Evolutionary conservation across 1,140 invertebrate genomes (phyloP).

Genomic region (Drosophila arawakana): DNA sequence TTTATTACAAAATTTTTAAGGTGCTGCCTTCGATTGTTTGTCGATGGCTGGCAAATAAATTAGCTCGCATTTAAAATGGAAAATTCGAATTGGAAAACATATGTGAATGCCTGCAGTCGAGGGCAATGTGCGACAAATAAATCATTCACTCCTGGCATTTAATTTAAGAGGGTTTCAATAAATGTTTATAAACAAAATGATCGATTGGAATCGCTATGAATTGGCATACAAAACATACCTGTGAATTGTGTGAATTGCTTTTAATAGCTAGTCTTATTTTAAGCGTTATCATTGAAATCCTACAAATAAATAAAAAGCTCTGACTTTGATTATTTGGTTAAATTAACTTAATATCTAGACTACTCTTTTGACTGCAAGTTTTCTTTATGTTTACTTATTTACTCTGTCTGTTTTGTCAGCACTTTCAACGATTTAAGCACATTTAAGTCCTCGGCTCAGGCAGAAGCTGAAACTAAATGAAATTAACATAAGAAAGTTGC

Average conservation of each 20-base stretch:
- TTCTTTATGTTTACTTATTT: not conserved
- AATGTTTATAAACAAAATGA: slow-evolving; percentile 22
- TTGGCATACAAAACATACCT: not conserved
- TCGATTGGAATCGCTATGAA: not conserved
- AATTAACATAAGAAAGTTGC: slow-evolving; percentile 38
- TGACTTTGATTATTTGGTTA: too few species aligned
- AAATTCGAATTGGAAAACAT: slow-evolving; percentile 58
- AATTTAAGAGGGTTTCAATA: slow-evolving; percentile 41
- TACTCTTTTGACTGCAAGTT: too few species aligned
- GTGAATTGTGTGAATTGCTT: too few species aligned
- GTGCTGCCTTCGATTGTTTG: slow-evolving; percentile 49
- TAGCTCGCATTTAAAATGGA: slow-evolving; percentile 70
- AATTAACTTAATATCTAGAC: too few species aligned
- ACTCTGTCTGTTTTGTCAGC: not conserved
- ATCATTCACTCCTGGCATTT: slow-evolving; percentile 52
- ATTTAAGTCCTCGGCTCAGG: not conserved
- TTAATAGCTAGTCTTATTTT: too few species aligned
- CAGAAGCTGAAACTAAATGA: slow-evolving; percentile 34
- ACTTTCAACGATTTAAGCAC: slow-evolving; percentile 6
- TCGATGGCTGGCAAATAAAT: slow-evolving; percentile 66
- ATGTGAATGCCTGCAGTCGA: slow-evolving; percentile 40
- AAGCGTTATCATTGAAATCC: too few species aligned
- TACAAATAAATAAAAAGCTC: too few species aligned
- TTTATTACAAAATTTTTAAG: slow-evolving; percentile 78
- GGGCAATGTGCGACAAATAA: slow-evolving; percentile 48